These are phyloP conservation scores for Sturnira hondurensis DNA, from an alignment of 2,113 vertebrate species.

Conservation along the genomic window DNA sequence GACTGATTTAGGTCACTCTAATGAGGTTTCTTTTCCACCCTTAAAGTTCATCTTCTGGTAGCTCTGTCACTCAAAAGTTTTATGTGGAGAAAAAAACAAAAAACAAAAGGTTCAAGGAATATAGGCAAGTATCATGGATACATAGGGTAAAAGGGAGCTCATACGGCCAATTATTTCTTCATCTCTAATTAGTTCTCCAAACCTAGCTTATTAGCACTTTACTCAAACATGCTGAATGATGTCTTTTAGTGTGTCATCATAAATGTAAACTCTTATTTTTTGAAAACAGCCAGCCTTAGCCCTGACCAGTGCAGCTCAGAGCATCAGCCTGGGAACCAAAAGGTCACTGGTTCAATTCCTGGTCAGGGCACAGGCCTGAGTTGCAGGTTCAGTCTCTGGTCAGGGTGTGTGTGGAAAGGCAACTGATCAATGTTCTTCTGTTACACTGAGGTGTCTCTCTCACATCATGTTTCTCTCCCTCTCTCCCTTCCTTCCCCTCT, in stretches of 20 bases:
- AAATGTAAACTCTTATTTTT: not conserved
- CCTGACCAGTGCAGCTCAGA: too few species aligned
- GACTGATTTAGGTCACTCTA: slow-evolving; percentile 74
- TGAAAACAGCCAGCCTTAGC: not conserved
- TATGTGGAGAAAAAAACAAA: not conserved
- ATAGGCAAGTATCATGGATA: not conserved
- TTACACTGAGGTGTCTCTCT: too few species aligned
- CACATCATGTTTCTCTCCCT: too few species aligned
- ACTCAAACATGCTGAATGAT: slow-evolving; percentile 18
- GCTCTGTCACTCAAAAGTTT: slow-evolving; percentile 48
- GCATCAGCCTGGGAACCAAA: too few species aligned
- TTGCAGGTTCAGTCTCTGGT: too few species aligned
- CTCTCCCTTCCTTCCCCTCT: too few species aligned
- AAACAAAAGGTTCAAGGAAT: not conserved
- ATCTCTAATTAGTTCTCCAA: not conserved
- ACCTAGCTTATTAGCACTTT: not conserved
- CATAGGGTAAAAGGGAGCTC: not conserved
- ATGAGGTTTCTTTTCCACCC: slow-evolving; percentile 57
- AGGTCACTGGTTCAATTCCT: too few species aligned
- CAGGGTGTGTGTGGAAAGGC: too few species aligned
- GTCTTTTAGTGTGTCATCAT: not conserved
- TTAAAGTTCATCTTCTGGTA: slow-evolving; percentile 50
- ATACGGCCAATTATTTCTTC: not conserved
- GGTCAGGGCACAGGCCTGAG: too few species aligned
- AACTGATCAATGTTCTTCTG: too few species aligned